Conservation (phyloP, 2,888 invertebrate genomes). For the Antheraea yamamai region DNA sequence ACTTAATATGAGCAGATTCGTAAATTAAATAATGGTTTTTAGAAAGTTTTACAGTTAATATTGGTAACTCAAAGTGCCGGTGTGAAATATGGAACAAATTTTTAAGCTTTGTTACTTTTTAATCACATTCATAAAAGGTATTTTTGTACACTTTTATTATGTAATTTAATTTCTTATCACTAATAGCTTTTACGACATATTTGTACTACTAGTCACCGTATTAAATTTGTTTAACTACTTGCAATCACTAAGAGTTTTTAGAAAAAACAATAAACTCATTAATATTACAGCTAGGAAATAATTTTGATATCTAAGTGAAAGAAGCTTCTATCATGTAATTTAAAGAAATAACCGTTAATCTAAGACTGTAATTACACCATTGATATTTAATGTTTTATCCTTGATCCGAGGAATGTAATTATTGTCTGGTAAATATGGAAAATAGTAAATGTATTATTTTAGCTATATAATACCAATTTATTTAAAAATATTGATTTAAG, state of each 20-base stretch:
- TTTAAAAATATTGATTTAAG: too few relatives aligned
- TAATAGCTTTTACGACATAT: not conserved
- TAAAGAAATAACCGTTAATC: too few relatives aligned
- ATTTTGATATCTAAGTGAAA: too few relatives aligned
- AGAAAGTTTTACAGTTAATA: constrained; percentile 22
- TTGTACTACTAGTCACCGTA: not conserved
- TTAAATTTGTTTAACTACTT: not conserved
- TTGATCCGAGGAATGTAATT: too few relatives aligned
- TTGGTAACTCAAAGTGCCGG: constrained; percentile 23
- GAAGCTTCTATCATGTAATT: too few relatives aligned
- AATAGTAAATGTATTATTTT: too few relatives aligned
- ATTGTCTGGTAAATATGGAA: too few relatives aligned
- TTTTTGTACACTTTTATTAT: not conserved
- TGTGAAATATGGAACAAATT: constrained; percentile 49
- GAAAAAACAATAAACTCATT: not conserved
- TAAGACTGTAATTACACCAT: too few relatives aligned
- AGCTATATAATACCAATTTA: too few relatives aligned
- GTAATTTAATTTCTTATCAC: too few relatives aligned
- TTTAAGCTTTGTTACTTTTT: constrained; percentile 50
- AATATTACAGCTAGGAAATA: not conserved
- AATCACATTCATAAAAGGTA: constrained; percentile 57
- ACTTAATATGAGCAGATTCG: not conserved
- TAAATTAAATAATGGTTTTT: not conserved
- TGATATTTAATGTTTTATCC: too few relatives aligned
- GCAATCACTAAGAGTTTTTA: too few relatives aligned